Conservation (phyloP, 2,888 invertebrate genomes). For the Agonopterix subpropinquella region DNA sequence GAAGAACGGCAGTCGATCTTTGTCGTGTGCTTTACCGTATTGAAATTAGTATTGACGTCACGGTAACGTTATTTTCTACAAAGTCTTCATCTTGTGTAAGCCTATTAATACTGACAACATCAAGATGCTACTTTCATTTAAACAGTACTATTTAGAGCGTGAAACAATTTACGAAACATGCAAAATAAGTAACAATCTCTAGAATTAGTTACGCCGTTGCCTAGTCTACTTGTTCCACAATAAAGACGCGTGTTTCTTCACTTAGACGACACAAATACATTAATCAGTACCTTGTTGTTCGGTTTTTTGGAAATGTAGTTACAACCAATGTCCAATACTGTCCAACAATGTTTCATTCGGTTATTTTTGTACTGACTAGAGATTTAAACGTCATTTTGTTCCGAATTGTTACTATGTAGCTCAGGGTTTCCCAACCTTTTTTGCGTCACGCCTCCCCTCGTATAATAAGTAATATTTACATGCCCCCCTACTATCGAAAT, state of each 20-base stretch:
- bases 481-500: too few relatives aligned
- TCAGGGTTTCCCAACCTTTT: too few relatives aligned
- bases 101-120: conserved; percentile 7
- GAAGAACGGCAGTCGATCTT: conserved; percentile 20
- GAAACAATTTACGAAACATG: conserved; percentile 74
- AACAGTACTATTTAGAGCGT: conserved; percentile 67
- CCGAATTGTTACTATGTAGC: too few relatives aligned
- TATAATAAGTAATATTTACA: too few relatives aligned
- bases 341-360: neutral
- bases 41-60: conserved; percentile 68
- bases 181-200: conserved; percentile 74
- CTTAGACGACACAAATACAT: conserved; percentile 54
- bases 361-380: neutral
- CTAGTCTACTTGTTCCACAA: conserved; percentile 61
- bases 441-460: too few relatives aligned
- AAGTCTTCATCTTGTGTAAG: conserved; percentile 1
- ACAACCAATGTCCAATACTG: neutral
- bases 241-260: conserved; percentile 62
- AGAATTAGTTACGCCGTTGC: conserved; percentile 72
- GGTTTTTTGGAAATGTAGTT: neutral
- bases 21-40: conserved; percentile 48
- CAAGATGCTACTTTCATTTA: conserved; percentile 64
- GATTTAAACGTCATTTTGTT: too few relatives aligned
- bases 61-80: conserved; percentile 46
- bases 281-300: conserved; percentile 31